These are phyloP conservation scores for Hoplodrina ambigua DNA, from an alignment of 2,888 invertebrate genomes.

Conservation along the genomic window DNA sequence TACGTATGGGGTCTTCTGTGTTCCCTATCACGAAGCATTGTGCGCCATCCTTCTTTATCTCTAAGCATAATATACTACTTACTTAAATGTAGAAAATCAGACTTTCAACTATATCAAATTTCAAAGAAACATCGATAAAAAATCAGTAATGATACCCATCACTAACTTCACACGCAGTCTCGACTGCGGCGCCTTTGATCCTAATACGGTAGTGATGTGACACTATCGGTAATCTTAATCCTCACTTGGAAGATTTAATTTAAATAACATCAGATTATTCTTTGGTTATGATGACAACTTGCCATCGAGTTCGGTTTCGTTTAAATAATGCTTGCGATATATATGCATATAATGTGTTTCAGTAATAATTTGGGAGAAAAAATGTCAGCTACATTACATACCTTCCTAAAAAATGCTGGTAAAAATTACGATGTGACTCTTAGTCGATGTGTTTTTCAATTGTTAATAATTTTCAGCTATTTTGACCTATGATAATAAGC, in stretches of 20 bases:
- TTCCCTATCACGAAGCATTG: no score
- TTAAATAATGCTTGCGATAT: conserved; percentile 15
- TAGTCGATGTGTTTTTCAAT: no score
- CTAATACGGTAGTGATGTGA: conserved; percentile 62
- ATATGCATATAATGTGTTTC: not conserved
- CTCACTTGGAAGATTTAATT: conserved; percentile 53
- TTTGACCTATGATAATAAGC: no score
- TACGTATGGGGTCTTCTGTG: no score
- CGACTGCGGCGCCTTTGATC: conserved; percentile 59
- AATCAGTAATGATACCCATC: conserved; percentile 2
- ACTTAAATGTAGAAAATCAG: no score
- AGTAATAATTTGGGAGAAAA: no score
- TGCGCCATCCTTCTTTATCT: no score
- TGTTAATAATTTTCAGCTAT: no score
- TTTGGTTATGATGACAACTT: conserved; percentile 50
- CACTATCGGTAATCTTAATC: conserved; percentile 65
- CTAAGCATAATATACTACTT: no score
- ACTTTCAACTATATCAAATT: not conserved
- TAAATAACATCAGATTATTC: conserved; percentile 59
- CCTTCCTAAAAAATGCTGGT: no score
- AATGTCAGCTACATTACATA: no score
- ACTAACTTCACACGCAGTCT: conserved; percentile 46
- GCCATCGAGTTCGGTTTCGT: conserved; percentile 15
- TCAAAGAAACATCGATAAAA: not conserved
- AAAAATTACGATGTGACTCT: no score